Base-by-base conservation (phyloP, 2,113 vertebrate species). In the Columba janthina region DNA sequence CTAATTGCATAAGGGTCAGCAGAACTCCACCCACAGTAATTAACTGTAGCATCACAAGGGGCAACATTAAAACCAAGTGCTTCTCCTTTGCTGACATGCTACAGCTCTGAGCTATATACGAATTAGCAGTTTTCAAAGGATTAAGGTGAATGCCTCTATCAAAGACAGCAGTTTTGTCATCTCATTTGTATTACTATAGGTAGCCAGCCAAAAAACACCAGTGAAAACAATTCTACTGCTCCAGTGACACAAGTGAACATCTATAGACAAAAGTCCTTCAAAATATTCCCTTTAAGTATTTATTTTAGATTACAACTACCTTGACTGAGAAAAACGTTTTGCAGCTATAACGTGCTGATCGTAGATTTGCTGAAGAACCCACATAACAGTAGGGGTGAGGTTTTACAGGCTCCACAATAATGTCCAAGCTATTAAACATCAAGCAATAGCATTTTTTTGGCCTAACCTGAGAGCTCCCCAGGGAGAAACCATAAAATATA, bases 381-480 rank as follows among this genome's bases (percentile, higher is more conserved):
- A 83, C 54, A 6, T 94, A 96, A 93, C 85, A 91, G 93, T 76
- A 95, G 92, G 86, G 22, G 16, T 90, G 62, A 93, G 64, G 34
- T 95, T 97, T 97, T 97, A 97, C 54, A 92, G 94, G 76, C 72
- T 89, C 71, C 40, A 75, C 85, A 94, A 62, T 97, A 93, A 95
- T 76, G 88, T 90, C 65, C 91, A 82, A 82, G 81, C 76, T 94
- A 88, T 94, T 97, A 98, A 98, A 97, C 85, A 96, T 92, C 82
- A 97, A 98, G 96, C 56, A 93, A 32, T 60, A 90, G 61, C 48
- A 46, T n/a, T 62, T 83, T 93, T 94, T 96, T 94, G n/a, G 5
- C 48, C 81, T 91, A 92, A 97, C 75, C 69, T 89, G 87, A 94
- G 79, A 96, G 66, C 12, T 96, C 92, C 85, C 50, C 20, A 70